Conservation (phyloP, 2,797 vertebrate genomes). For the Anas capensis region DNA sequence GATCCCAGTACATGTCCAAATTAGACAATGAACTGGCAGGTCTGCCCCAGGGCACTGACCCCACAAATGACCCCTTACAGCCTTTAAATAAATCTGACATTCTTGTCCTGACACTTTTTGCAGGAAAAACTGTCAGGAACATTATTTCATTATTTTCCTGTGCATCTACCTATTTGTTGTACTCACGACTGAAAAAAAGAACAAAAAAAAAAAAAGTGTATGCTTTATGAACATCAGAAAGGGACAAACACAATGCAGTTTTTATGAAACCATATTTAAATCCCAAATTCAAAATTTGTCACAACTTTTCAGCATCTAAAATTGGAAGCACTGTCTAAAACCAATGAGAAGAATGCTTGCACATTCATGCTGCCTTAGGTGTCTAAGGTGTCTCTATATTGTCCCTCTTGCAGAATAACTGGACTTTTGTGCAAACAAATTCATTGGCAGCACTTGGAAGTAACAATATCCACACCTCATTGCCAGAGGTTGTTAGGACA, state of each 20-base stretch:
- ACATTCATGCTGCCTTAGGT: neutral
- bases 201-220: neutral
- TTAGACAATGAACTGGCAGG: neutral
- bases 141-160: neutral
- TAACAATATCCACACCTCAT: neutral
- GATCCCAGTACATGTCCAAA: neutral
- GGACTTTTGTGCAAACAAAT: neutral
- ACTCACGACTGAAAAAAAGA: neutral
- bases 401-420: neutral
- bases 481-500: neutral
- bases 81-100: neutral
- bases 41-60: neutral
- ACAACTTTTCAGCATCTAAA: neutral
- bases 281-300: neutral
- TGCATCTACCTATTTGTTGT: neutral
- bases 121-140: neutral
- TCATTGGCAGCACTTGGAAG: neutral
- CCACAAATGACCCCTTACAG: neutral
- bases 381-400: neutral
- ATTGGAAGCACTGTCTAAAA: neutral
- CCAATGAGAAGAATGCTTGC: neutral
- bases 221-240: neutral
- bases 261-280: neutral
- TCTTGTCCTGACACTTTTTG: neutral
- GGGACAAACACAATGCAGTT: fast-evolving